These are phyloP conservation scores for Xiphophorus hellerii DNA, from an alignment of 2,113 vertebrate species.

Conservation along the genomic window DNA sequence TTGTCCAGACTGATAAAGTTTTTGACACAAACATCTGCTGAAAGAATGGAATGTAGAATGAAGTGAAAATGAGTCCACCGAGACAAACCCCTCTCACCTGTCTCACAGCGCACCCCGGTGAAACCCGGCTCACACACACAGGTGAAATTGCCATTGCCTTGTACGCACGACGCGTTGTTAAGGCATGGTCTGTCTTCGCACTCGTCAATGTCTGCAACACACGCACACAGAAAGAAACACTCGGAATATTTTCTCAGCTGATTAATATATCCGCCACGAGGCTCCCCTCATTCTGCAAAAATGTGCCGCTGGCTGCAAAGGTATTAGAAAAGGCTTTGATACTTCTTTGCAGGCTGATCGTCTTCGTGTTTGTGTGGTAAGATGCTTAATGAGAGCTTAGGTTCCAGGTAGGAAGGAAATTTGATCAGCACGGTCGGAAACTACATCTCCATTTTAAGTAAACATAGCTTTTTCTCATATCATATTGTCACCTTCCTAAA, in stretches of 20 bases:
- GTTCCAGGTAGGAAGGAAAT: not conserved
- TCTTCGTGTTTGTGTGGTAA: conserved; percentile 26
- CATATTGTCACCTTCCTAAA: not conserved
- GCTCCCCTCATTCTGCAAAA: conserved; percentile 78
- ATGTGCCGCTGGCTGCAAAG: conserved; percentile 80
- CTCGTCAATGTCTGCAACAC: conserved; percentile 80
- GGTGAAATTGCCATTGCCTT: conserved; percentile 74
- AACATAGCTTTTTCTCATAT: not conserved
- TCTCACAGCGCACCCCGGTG: conserved; percentile 79
- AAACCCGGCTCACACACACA: conserved; percentile 78
- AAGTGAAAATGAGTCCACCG: conserved; percentile 48
- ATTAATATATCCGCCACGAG: conserved; percentile 79
- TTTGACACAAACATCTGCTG: conserved; percentile 59
- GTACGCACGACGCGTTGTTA: conserved; percentile 76
- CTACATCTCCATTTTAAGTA: too few species aligned
- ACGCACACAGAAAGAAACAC: conserved; percentile 51
- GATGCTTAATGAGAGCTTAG: conserved; percentile 8
- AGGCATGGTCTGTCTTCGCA: conserved; percentile 76
- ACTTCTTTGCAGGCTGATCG: conserved; percentile 64
- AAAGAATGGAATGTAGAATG: conserved; percentile 63
- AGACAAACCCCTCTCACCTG: conserved; percentile 69
- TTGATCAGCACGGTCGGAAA: not conserved
- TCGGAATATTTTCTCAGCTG: conserved; percentile 82
- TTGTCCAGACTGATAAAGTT: conserved; percentile 47
- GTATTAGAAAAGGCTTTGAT: conserved; percentile 74